phyloP scores from a whole-genome alignment of 2,113 vertebrate species.

The Puma concolor region DNA sequence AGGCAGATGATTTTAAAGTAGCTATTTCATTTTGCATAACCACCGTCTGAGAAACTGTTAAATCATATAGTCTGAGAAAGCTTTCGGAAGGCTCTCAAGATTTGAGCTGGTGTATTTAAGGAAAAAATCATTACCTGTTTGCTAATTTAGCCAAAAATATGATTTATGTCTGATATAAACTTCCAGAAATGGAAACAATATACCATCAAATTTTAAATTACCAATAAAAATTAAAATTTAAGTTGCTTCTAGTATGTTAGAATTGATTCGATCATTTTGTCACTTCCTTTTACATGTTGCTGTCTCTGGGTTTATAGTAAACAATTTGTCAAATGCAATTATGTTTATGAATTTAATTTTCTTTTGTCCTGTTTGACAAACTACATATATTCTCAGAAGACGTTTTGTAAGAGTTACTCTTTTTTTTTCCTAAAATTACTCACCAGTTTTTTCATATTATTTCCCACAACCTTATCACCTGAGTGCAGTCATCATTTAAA shows the following conservation, averaged over 20 bases:
- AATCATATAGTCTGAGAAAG: not conserved
- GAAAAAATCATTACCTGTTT: conserved; percentile 27
- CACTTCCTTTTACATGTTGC: not conserved
- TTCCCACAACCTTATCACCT: not conserved
- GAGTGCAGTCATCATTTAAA: not conserved
- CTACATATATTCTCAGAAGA: not conserved
- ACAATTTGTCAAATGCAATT: conserved; percentile 33
- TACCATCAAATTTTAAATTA: not conserved
- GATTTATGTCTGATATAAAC: conserved; percentile 3
- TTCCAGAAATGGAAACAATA: conserved; percentile 8
- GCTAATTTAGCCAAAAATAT: not conserved
- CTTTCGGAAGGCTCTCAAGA: conserved; percentile 1
- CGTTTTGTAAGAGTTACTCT: not conserved
- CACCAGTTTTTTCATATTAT: not conserved
- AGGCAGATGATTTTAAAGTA: conserved; percentile 41
- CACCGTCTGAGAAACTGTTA: not conserved
- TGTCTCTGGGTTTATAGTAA: not conserved
- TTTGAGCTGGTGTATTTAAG: conserved; percentile 27
- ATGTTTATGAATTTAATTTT: conserved; percentile 29
- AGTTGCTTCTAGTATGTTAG: not conserved
- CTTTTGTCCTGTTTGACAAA: not conserved
- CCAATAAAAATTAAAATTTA: conserved; percentile 5
- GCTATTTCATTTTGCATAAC: not conserved
- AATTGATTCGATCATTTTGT: conserved; percentile 29
- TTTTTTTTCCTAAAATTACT: conserved; percentile 11